Evolutionary conservation across 2,113 vertebrate species (phyloP).

Genomic region (Gracilinanus agilis): DNA sequence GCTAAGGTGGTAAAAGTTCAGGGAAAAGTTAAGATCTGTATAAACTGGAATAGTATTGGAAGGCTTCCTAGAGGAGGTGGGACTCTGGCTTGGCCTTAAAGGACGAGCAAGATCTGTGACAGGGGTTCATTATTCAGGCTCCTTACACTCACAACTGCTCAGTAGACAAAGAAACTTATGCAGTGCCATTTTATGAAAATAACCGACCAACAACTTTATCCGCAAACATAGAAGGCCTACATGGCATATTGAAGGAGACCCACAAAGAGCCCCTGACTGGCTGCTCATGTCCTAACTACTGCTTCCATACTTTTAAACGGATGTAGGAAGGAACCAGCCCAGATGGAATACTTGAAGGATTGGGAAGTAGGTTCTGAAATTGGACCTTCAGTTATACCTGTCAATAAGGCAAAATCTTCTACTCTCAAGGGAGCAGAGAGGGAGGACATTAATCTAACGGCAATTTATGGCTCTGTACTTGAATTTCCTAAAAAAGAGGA

Average conservation of each 20-base stretch:
- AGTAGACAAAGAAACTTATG: background rate
- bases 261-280: background rate
- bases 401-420: background rate
- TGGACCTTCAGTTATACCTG: background rate
- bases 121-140: background rate
- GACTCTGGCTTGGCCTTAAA: background rate
- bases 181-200: background rate
- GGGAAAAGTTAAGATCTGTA: background rate
- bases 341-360: background rate
- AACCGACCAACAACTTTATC: background rate
- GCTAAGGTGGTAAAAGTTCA: background rate
- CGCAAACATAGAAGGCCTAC: background rate
- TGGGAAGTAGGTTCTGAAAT: background rate
- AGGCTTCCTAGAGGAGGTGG: background rate
- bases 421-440: background rate
- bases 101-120: background rate
- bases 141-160: background rate
- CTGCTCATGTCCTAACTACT: background rate
- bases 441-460: background rate
- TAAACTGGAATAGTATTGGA: background rate
- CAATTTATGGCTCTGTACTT: background rate
- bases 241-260: background rate
- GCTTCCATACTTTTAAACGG: background rate
- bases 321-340: background rate
- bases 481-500: background rate